Evolutionary conservation across 37 sponge, comb jelly and placozoan species (phyloP).

Genomic region (Bolinopsis microptera): DNA sequence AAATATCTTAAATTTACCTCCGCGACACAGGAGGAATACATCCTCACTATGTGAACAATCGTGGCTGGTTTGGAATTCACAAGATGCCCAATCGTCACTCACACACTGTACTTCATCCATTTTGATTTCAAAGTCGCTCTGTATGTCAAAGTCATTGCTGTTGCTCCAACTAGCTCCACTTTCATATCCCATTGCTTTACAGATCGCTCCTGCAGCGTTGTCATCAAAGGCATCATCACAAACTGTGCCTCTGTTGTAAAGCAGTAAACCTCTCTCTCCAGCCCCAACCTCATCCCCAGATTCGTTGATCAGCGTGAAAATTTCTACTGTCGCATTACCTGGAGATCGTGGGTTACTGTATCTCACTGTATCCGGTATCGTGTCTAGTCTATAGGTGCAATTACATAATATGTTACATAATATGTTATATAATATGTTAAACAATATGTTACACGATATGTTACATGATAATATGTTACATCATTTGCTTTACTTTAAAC

Average conservation of each 20-base stretch:
- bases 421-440: too few species aligned
- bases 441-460: too few species aligned
- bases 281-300: neutral
- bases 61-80: neutral
- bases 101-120: neutral
- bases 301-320: neutral
- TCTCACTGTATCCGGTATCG: too few species aligned
- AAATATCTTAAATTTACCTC: too few species aligned
- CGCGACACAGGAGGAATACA: neutral
- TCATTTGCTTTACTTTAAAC: too few species aligned
- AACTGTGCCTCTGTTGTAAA: neutral
- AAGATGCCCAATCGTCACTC: neutral
- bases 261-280: neutral
- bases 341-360: too few species aligned
- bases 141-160: neutral
- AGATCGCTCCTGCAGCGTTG: conserved; percentile 15
- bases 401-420: too few species aligned
- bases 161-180: neutral
- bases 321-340: too few species aligned
- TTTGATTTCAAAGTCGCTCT: neutral
- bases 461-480: too few species aligned
- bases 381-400: too few species aligned
- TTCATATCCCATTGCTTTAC: neutral
- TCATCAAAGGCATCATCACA: conserved; percentile 28
- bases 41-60: neutral